Percentiles rank a stretch among this genome's conserved stretches.
Conservation (phyloP, 2,113 vertebrate species). For the Rhombomys opimus region DNA sequence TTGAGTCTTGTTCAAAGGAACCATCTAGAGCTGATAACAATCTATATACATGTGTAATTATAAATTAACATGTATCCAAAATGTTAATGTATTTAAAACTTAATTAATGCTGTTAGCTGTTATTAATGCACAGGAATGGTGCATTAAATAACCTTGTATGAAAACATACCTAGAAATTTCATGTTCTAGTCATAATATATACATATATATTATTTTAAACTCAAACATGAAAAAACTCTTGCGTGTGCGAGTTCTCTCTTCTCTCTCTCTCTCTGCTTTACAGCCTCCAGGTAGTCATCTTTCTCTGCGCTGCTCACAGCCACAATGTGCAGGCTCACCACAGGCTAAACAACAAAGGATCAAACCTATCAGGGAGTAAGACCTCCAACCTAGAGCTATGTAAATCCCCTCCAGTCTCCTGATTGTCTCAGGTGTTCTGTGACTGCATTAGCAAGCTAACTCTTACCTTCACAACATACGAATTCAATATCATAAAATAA, state of each 20-base stretch:
- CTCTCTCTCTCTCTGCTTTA: neutral
- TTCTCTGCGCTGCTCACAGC: neutral
- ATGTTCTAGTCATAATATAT: neutral
- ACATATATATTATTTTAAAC: neutral
- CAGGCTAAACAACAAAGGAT: neutral
- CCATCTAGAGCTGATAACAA: neutral
- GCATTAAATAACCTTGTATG: neutral
- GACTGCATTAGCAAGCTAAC: neutral
- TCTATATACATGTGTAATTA: neutral
- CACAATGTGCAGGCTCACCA: no score
- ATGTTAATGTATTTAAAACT: constrained; percentile 1
- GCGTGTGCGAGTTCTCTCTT: no score
- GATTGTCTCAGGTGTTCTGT: neutral
- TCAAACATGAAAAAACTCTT: neutral
- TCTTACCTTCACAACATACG: neutral
- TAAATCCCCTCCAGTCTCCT: neutral
- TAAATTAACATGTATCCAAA: neutral
- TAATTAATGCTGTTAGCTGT: neutral
- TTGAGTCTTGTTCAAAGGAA: neutral
- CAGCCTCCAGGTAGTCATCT: neutral
- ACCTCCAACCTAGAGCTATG: neutral
- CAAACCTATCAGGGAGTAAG: neutral
- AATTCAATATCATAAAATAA: neutral
- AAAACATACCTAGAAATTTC: neutral
- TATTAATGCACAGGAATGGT: neutral